These are phyloP conservation scores for Saturnia japonica DNA, from an alignment of 2,888 invertebrate species.

Conservation along the genomic window DNA sequence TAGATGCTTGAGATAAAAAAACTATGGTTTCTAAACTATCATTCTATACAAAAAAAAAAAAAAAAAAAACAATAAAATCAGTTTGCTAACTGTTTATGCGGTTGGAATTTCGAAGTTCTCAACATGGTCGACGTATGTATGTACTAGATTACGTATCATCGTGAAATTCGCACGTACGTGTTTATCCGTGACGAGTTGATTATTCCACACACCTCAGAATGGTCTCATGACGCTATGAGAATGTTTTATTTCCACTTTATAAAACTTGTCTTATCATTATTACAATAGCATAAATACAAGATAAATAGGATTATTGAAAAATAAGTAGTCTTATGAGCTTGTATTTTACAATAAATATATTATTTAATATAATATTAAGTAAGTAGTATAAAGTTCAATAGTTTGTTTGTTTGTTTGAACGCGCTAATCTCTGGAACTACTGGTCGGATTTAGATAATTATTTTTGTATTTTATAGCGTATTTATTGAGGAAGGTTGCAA, in stretches of 20 bases:
- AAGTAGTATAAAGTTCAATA: too few relatives aligned
- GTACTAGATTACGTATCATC: not conserved
- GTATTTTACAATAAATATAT: not conserved
- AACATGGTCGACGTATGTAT: not conserved
- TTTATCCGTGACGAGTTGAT: slow-evolving; percentile 1
- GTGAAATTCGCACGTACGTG: slow-evolving; percentile 11
- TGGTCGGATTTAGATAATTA: too few relatives aligned
- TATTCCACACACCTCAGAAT: slow-evolving; percentile 8
- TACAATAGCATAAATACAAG: not conserved
- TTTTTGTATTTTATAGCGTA: too few relatives aligned
- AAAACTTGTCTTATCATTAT: not conserved
- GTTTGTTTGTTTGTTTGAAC: too few relatives aligned
- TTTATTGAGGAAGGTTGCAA: too few relatives aligned
- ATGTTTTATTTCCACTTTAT: not conserved
- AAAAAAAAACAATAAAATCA: not conserved
- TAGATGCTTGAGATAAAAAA: too few relatives aligned
- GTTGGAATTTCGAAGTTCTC: not conserved
- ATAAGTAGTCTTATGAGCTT: not conserved
- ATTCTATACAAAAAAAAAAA: not conserved
- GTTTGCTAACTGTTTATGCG: not conserved
- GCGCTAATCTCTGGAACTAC: too few relatives aligned
- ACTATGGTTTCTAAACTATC: too few relatives aligned
- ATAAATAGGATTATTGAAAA: not conserved
- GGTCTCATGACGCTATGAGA: not conserved
- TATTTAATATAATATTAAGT: not conserved